phyloP scores from a whole-genome alignment of 2,888 invertebrate genomes.

The Gymnosoma rotundatum region DNA sequence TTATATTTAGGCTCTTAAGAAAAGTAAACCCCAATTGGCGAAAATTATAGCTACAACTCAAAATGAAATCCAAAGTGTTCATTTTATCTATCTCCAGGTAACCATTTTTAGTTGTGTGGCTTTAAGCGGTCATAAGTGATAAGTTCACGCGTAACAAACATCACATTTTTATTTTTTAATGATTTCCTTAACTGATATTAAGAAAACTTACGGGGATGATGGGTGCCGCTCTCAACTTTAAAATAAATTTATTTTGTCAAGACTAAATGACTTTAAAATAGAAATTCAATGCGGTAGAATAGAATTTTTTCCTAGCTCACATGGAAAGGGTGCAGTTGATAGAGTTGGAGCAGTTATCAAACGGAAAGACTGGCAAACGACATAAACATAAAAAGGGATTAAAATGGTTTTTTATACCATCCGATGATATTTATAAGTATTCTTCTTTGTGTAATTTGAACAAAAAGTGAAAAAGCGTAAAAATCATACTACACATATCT shows the following conservation, averaged over 20 bases:
- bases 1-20: too few species aligned
- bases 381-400: background rate
- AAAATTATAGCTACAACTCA: slow-evolving; percentile 11
- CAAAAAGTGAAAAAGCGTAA: background rate
- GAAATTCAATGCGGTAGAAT: background rate
- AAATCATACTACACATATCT: background rate
- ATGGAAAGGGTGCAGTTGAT: background rate
- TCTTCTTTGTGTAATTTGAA: background rate
- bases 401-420: background rate
- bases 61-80: slow-evolving; percentile 15
- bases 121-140: background rate
- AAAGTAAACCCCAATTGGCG: too few species aligned
- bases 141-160: background rate
- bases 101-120: too few species aligned
- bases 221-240: background rate
- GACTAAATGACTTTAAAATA: background rate
- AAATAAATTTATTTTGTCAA: background rate
- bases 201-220: background rate
- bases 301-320: background rate
- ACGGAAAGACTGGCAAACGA: background rate
- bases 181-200: background rate
- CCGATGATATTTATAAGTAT: background rate
- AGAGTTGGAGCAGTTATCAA: background rate
- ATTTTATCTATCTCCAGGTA: background rate
- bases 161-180: background rate